phyloP scores from a whole-genome alignment of 2,113 vertebrate species.

The Suricata suricatta region DNA sequence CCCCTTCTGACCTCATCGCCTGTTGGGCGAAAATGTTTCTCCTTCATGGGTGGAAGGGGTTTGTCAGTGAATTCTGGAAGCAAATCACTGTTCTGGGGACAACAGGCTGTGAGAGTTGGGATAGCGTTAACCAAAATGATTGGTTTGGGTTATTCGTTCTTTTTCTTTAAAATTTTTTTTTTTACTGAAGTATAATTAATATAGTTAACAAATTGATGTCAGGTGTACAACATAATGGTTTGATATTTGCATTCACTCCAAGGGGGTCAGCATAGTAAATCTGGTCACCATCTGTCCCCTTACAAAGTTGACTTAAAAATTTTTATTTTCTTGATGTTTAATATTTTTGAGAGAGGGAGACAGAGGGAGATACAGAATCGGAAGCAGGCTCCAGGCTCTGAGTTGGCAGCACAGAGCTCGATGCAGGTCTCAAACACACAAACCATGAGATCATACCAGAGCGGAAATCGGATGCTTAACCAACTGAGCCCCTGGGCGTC shows the following conservation, averaged over 20 bases:
- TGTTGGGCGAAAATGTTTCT: background rate
- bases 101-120: background rate
- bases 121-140: background rate
- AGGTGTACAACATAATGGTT: background rate
- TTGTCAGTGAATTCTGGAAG: background rate
- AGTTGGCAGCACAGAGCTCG: too few species aligned
- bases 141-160: background rate
- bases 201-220: background rate
- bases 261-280: background rate
- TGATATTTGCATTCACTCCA: too few species aligned
- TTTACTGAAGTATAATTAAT: background rate
- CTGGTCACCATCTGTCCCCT: background rate
- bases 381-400: too few species aligned
- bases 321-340: too few species aligned
- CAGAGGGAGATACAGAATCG: too few species aligned
- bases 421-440: too few species aligned
- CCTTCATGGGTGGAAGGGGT: background rate
- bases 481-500: too few species aligned
- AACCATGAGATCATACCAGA: too few species aligned
- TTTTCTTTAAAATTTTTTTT: background rate
- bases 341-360: too few species aligned
- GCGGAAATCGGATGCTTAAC: too few species aligned
- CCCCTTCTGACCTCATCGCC: slow-evolving; percentile 46
- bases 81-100: background rate
- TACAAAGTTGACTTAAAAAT: background rate